Evolutionary conservation across 2,797 vertebrate genomes (phyloP).

Genomic region (Nannoperca australis): DNA sequence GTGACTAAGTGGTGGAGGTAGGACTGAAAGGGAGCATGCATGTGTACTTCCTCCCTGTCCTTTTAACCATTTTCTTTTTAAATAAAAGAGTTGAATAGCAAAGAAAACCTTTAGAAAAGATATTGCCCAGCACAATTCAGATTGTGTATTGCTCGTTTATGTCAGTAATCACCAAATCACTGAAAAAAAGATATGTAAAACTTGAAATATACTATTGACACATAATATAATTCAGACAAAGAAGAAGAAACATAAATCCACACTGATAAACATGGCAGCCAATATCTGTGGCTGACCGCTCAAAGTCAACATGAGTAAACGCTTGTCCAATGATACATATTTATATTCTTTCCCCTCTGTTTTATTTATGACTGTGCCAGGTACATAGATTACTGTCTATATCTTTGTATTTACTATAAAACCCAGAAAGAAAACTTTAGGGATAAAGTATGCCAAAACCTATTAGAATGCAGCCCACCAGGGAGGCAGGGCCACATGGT

Average conservation of each 20-base stretch:
- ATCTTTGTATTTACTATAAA: background rate
- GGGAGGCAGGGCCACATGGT: background rate
- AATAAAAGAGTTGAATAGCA: background rate
- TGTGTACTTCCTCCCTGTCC: background rate
- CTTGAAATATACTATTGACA: background rate
- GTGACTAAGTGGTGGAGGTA: background rate
- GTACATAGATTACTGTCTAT: background rate
- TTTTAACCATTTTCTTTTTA: background rate
- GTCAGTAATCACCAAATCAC: background rate
- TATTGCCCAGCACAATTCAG: background rate
- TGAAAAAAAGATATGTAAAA: background rate
- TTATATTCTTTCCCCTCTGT: background rate
- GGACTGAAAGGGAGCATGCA: background rate
- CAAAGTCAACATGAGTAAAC: background rate
- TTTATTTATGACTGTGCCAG: constrained; percentile 8
- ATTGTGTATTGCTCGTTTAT: background rate
- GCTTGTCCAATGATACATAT: constrained; percentile 11
- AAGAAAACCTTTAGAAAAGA: background rate
- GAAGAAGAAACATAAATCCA: constrained; percentile 19
- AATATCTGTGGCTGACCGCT: background rate
- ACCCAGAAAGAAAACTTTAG: background rate
- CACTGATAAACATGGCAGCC: background rate
- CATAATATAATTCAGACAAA: background rate
- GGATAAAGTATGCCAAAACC: constrained; percentile 8
- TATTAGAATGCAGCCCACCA: background rate